Conservation (phyloP, 2,888 invertebrate genomes). For the Phengaris arion region DNA sequence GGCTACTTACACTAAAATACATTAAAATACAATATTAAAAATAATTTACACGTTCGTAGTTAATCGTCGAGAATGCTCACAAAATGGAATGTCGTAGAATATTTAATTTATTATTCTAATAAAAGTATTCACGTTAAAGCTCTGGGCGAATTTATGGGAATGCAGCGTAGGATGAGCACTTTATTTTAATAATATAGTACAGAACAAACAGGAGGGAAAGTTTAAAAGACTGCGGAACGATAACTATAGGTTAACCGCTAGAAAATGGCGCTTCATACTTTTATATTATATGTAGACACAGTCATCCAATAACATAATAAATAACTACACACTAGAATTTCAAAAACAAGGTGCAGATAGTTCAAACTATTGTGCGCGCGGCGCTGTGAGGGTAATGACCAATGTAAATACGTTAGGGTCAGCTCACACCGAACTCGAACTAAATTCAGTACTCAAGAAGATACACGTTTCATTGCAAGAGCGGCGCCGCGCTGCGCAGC, state of each 20-base stretch:
- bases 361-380: too few species aligned
- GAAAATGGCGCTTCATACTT: constrained; percentile 5
- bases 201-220: not conserved
- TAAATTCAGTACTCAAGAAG: too few species aligned
- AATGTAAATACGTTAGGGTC: too few species aligned
- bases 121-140: not conserved
- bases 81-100: constrained; percentile 1
- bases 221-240: not conserved
- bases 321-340: not conserved
- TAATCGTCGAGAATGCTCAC: constrained; percentile 26
- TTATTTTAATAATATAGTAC: not conserved
- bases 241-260: not conserved
- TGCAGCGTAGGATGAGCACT: not conserved
- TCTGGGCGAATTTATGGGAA: constrained; percentile 1
- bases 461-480: too few species aligned
- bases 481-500: too few species aligned
- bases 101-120: not conserved
- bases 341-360: not conserved
- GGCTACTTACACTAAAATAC: constrained; percentile 57
- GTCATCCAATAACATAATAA: not conserved
- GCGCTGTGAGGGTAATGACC: too few species aligned
- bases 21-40: constrained; percentile 44
- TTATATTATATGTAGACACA: not conserved
- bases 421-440: too few species aligned
- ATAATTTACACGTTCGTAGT: constrained; percentile 38